A percentile compares a stretch with the other conserved stretches of the same genome.
These are phyloP conservation scores for Barbus barbus DNA, from an alignment of 2,113 vertebrate species.

Conservation along the genomic window DNA sequence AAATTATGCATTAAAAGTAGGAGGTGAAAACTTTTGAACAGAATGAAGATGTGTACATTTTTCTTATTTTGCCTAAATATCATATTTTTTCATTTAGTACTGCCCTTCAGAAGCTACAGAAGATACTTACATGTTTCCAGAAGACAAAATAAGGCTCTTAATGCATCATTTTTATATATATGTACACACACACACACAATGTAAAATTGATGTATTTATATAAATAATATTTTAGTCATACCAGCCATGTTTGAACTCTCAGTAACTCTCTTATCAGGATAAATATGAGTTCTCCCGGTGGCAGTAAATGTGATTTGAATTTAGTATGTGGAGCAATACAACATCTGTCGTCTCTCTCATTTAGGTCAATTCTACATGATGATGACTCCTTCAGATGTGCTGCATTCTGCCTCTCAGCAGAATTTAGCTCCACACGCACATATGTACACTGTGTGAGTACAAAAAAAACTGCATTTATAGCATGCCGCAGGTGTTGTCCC, in stretches of 20 bases:
- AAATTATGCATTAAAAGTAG: no score
- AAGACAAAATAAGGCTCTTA: no score
- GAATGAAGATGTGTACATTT: no score
- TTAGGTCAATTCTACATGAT: constrained; percentile 90
- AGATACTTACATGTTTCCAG: no score
- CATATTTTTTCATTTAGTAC: no score
- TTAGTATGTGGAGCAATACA: background rate
- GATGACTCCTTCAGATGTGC: constrained; percentile 88
- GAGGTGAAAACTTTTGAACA: no score
- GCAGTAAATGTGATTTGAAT: background rate
- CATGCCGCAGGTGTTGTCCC: background rate
- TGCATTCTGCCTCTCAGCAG: constrained; percentile 80
- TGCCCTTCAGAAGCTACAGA: no score
- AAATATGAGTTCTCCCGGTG: background rate
- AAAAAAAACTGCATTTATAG: background rate
- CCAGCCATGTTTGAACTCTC: background rate
- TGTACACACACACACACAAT: background rate
- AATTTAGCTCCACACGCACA: constrained; percentile 85
- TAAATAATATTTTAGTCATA: background rate
- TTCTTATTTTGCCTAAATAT: no score
- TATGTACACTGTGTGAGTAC: constrained; percentile 83
- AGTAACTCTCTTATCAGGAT: background rate
- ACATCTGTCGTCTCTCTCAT: constrained; percentile 28
- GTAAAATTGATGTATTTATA: background rate
- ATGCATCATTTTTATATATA: no score